Evolutionary conservation across 2,113 vertebrate genomes (phyloP), one percentile per base, ranked within the genome.

Genomic region (Siniperca knerii): DNA sequence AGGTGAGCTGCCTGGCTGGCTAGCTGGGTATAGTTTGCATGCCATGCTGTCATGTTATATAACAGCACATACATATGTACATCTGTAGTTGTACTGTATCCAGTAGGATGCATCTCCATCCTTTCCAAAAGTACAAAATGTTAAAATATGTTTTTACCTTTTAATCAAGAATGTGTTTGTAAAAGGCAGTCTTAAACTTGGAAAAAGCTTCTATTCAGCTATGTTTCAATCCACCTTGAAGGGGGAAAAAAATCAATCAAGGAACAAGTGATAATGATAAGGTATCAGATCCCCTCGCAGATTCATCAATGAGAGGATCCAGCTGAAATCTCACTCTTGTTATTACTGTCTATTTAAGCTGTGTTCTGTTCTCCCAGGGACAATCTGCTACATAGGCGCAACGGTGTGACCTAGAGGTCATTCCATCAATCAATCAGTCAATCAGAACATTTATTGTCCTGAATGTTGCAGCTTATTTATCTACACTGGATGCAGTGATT

Each of bases 371-470:
- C 40, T 74, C 60, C 11, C 42, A 18, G 46, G 46, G n/a, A 33
- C 7, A 46, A 46, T 87, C 74, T 89, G 69, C 84, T 55, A 13
- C 5, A 1, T 42, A 23, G 33, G 50, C 83, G 48, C 50, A 85
- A 60, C 12, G 1, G 1, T 29, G 62, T 55, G 50, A 83, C 83
- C 78, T 40, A 4, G 23, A 81, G 82, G 82, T 90, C 73, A 58
- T 64, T 84, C 64, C 48, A 61, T 78, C 40, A 58, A 62, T 90
- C 80, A 75, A 78, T 83, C 61, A 3, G 23, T 77, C 66, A 37
- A 66, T 88, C 80, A 82, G 42, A 42, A 40, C 64, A 55, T 77
- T 75, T 33, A 54, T 79, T 83, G 20, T 67, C 70, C 57, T 48
- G 8, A 9, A 33, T 40, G 67, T 75, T 87, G 37, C 44, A 29